A percentile compares a stretch with the other conserved stretches of the same genome.
These are phyloP conservation scores for Apoda limacodes DNA, from an alignment of 2,888 invertebrate species.

Conservation along the genomic window DNA sequence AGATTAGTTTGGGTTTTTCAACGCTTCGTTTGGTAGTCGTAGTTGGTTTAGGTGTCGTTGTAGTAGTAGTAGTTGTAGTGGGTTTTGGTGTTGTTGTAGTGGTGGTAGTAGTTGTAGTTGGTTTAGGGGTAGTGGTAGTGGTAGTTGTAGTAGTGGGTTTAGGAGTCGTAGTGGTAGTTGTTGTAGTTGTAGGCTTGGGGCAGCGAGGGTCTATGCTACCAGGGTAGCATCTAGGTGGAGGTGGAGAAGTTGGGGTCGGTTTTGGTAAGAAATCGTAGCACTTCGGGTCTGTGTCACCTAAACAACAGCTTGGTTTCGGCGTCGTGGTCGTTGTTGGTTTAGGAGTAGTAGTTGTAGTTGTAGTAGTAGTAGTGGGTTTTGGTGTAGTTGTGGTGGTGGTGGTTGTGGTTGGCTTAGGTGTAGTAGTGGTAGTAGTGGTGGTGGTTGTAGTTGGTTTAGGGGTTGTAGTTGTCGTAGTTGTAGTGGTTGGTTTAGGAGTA, in stretches of 20 bases:
- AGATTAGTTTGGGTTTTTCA: conserved; percentile 26
- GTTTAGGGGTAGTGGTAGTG: conserved; percentile 21
- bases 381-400: conserved; percentile 23
- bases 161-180: conserved; percentile 17
- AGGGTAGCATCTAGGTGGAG: conserved; percentile 27
- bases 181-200: conserved; percentile 27
- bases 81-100: conserved; percentile 22
- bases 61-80: conserved; percentile 32
- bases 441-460: conserved; percentile 22
- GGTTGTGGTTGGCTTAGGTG: conserved; percentile 22
- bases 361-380: conserved; percentile 20
- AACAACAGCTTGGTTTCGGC: conserved; percentile 14
- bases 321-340: conserved; percentile 17
- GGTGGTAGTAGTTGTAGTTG: conserved; percentile 19
- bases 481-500: conserved; percentile 28
- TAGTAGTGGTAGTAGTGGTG: conserved; percentile 25
- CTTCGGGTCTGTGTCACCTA: conserved; percentile 17
- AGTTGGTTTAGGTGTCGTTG: conserved; percentile 32
- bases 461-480: conserved; percentile 25
- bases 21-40: no score
- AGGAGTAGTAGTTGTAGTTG: conserved; percentile 13
- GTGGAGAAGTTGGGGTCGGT: conserved; percentile 12
- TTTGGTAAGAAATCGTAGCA: conserved; percentile 26
- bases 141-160: conserved; percentile 21
- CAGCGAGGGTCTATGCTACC: conserved; percentile 28